Evolutionary conservation across 30 jellyfish, hydroid and myxozoan species (phyloP).

Genomic region (Pseudorhiza aurosa): DNA sequence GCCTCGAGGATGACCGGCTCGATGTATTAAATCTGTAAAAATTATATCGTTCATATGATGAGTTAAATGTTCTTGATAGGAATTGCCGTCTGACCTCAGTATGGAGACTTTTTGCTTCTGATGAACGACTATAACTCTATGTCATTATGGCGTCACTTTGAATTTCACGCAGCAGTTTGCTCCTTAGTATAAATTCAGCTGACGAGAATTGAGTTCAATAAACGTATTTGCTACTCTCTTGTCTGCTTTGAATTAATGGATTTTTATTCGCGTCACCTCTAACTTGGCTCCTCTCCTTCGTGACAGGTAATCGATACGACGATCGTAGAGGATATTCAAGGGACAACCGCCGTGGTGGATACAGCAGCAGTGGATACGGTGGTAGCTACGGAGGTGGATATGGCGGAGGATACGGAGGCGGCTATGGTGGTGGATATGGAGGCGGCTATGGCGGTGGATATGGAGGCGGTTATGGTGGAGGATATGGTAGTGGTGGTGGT

Average conservation of each 20-base stretch:
- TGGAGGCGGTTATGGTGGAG: conserved; percentile 30
- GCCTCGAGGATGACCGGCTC: too few relatives aligned
- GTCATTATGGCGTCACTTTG: background rate
- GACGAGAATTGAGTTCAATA: too few relatives aligned
- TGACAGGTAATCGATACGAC: conserved; percentile 29
- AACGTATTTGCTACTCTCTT: too few relatives aligned
- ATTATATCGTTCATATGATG: conserved; percentile 57
- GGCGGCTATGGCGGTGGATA: background rate
- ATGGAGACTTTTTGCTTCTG: conserved; percentile 20
- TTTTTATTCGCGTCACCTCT: too few relatives aligned
- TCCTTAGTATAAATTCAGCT: too few relatives aligned
- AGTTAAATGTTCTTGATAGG: conserved; percentile 43
- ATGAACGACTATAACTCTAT: conserved; percentile 24
- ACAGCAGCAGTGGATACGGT: conserved; percentile 10
- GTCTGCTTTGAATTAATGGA: too few relatives aligned
- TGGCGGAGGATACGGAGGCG: background rate
- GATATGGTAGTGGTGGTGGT: conserved; percentile 29
- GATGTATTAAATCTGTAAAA: too few relatives aligned
- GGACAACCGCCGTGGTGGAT: conserved; percentile 74
- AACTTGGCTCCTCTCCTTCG: too few relatives aligned
- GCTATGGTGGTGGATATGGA: conserved; percentile 7
- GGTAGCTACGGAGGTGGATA: background rate
- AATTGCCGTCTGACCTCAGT: conserved; percentile 48
- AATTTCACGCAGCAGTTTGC: too few relatives aligned
- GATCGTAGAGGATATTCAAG: conserved; percentile 53